These are phyloP conservation scores for Catostomus latipinnis DNA, from an alignment of 2,797 vertebrate species.

Conservation along the genomic window DNA sequence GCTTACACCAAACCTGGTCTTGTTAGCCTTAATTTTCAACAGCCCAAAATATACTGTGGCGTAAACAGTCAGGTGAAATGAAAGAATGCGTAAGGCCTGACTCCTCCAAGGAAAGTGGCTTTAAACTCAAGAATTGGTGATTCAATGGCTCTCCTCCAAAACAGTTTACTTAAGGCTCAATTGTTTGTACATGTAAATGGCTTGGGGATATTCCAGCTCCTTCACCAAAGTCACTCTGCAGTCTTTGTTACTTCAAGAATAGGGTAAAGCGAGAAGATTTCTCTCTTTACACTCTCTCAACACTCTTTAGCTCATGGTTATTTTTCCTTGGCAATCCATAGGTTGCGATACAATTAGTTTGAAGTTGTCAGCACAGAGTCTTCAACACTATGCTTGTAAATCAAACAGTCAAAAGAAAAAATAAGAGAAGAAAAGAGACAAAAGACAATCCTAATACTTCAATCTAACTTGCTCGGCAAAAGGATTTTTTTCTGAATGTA, in stretches of 20 bases:
- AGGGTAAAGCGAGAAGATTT: conserved; percentile 52
- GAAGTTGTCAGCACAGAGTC: conserved; percentile 74
- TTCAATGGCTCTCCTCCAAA: conserved; percentile 94
- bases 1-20: conserved; percentile 44
- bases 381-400: conserved; percentile 66
- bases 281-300: conserved; percentile 64
- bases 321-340: conserved; percentile 97
- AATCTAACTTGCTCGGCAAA: conserved; percentile 77
- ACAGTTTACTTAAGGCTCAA: conserved; percentile 94
- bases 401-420: conserved; percentile 76
- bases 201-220: conserved; percentile 64
- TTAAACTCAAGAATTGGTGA: conserved; percentile 81
- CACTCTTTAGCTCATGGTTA: conserved; percentile 82
- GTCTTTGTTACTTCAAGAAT: conserved; percentile 62
- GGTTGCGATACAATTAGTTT: conserved; percentile 88
- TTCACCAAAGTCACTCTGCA: conserved; percentile 47
- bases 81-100: conserved; percentile 67
- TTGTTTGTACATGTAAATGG: conserved; percentile 83
- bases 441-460: conserved; percentile 78
- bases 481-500: conserved; percentile 71
- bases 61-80: conserved; percentile 59
- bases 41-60: conserved; percentile 54
- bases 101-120: conserved; percentile 68
- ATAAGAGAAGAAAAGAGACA: conserved; percentile 65
- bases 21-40: conserved; percentile 51